Evolutionary conservation across 2,113 vertebrate genomes (phyloP), one percentile per base, ranked within the genome.

Genomic region (Columba janthina): DNA sequence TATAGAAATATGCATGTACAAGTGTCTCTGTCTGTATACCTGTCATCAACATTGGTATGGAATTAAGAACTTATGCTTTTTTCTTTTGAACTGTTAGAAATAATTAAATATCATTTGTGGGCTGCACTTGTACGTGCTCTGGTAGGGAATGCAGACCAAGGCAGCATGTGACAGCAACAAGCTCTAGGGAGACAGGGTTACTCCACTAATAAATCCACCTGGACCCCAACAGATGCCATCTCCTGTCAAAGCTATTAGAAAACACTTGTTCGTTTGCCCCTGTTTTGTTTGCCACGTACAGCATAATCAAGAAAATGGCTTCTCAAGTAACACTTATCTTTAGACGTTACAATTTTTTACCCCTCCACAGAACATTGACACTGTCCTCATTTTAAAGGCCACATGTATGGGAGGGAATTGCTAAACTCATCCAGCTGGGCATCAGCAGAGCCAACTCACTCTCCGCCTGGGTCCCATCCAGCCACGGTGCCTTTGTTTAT

Each of bases 181-280:
- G 50, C 88, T 90, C 86, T n/a, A 67, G 65, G 65, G 83, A 86
- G 51, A 48, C 42, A 56, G 65, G 73, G 65, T 81, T 91, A 89
- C 57, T 74, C 79, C 76, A 69, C 58, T 71, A 88, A 84, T 94
- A 89, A 90, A 89, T 95, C 93, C 89, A 90, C 86, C 61, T 22
- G 73, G 94, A 81, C 84, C 77, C 85, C 57, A 92, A 84, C 73
- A 89, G 89, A 93, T 94, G 91, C 38, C 72, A 69, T 25, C 65
- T 87, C n/a, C 87, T 90, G 61, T 89, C 86, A 84, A 79, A 92
- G 79, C 57, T 54, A 60, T 72, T 74, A 84, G 61, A 90, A 74
- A 90, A 81, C 38, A 80, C 65, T 87, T 81, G 69, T 86, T 71
- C 73, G 16, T 51, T 93, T 77, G 46, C 44, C 90, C 51, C 64